Evolutionary conservation across 2,888 invertebrate species (phyloP).

Genomic region (Autographa pulchrina): DNA sequence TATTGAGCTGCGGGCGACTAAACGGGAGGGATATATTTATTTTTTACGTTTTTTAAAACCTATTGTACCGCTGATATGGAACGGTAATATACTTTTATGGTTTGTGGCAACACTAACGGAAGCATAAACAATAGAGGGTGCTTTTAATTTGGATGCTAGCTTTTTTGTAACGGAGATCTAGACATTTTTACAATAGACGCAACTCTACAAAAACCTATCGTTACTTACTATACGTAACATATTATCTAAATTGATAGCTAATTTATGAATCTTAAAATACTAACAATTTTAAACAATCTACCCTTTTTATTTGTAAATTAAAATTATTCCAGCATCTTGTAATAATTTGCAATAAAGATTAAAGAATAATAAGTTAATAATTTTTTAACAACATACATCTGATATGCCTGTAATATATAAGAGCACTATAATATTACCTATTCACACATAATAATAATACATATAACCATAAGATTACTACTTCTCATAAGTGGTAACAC

Average conservation of each 20-base stretch:
- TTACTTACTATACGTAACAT: too few relatives aligned
- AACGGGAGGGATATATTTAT: conserved; percentile 32
- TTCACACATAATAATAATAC: not conserved
- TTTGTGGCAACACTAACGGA: not conserved
- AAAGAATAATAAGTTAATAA: too few relatives aligned
- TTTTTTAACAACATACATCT: too few relatives aligned
- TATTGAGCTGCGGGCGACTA: conserved; percentile 49
- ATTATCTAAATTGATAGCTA: too few relatives aligned
- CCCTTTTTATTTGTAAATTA: too few relatives aligned
- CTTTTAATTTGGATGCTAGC: conserved; percentile 1
- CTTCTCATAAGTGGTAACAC: not conserved
- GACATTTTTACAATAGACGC: not conserved
- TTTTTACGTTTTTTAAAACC: conserved; percentile 25
- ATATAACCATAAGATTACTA: not conserved
- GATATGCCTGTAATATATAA: not conserved
- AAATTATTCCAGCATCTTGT: too few relatives aligned
- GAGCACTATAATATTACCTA: not conserved
- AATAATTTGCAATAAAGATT: too few relatives aligned
- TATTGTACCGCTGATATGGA: conserved; percentile 40
- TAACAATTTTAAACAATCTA: too few relatives aligned
- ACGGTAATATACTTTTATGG: conserved; percentile 31
- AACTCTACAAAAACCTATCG: too few relatives aligned
- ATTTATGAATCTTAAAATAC: too few relatives aligned
- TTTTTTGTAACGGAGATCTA: not conserved
- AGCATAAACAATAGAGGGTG: not conserved